Conservation (phyloP, 1,140 invertebrate genomes). For the Rhagoletis pomonella region DNA sequence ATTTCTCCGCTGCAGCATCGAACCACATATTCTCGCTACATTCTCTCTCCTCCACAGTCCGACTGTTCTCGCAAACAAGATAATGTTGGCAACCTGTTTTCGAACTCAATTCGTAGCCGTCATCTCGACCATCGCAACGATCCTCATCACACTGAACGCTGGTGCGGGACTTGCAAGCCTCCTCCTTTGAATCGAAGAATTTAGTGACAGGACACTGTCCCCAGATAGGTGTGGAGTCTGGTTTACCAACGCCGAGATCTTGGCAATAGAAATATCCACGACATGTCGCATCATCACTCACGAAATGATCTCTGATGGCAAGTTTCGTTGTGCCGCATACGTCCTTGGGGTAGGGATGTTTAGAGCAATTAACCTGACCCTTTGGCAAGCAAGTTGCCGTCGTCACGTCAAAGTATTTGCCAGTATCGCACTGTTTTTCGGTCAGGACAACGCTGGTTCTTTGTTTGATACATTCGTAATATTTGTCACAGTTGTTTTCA, state of each 20-base stretch:
- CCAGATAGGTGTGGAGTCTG: constrained; percentile 60
- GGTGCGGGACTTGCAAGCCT: constrained; percentile 57
- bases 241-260: constrained; percentile 62
- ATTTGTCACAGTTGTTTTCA: constrained; percentile 62
- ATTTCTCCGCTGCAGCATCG: background rate
- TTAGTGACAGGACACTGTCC: constrained; percentile 57
- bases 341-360: constrained; percentile 62
- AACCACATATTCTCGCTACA: background rate
- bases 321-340: constrained; percentile 66
- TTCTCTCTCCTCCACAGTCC: constrained; percentile 50
- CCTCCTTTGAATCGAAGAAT: constrained; percentile 63
- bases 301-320: constrained; percentile 63
- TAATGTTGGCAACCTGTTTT: constrained; percentile 63
- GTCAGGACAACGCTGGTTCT: background rate
- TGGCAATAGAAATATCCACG: constrained; percentile 66
- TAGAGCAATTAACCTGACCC: constrained; percentile 59
- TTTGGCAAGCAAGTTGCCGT: constrained; percentile 58
- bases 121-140: constrained; percentile 65
- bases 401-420: constrained; percentile 61
- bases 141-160: constrained; percentile 61
- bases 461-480: constrained; percentile 57
- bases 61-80: constrained; percentile 59
- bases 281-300: constrained; percentile 65
- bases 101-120: constrained; percentile 61
- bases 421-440: constrained; percentile 55